phyloP scores from a whole-genome alignment of 2,797 vertebrate species.

The Eupleurogrammus muticus region DNA sequence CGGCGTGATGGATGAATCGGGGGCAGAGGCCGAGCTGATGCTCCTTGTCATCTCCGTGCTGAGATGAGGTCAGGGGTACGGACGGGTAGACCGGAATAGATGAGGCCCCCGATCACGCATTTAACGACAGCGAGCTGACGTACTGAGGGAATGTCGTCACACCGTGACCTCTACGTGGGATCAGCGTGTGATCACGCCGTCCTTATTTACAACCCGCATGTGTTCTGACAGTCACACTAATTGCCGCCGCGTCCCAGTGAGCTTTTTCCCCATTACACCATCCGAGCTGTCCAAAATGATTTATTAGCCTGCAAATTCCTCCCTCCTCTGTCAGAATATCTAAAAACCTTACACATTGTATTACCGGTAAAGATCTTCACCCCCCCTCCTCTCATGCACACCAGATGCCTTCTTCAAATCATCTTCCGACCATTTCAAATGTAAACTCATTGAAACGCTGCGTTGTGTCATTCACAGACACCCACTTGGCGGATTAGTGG shows the following conservation, averaged over 20 bases:
- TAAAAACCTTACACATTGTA: slow-evolving; percentile 26
- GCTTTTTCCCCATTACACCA: slow-evolving; percentile 40
- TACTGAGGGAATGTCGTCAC: slow-evolving; percentile 32
- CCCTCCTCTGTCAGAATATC: slow-evolving; percentile 42
- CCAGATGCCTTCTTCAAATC: slow-evolving; percentile 34
- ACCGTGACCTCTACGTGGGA: slow-evolving; percentile 15
- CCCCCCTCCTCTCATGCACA: not conserved
- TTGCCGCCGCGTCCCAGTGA: slow-evolving; percentile 40
- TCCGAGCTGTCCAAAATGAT: slow-evolving; percentile 62
- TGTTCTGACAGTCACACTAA: slow-evolving; percentile 58
- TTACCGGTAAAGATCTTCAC: slow-evolving; percentile 32
- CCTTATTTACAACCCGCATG: slow-evolving; percentile 48
- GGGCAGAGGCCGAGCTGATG: slow-evolving; percentile 8
- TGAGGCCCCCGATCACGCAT: slow-evolving; percentile 21
- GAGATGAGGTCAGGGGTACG: slow-evolving; percentile 46
- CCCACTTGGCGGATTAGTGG: slow-evolving; percentile 81
- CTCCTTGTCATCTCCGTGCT: slow-evolving; percentile 12
- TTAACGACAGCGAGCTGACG: slow-evolving; percentile 35
- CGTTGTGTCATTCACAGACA: slow-evolving; percentile 71
- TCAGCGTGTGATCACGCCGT: not conserved
- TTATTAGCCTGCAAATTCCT: slow-evolving; percentile 53
- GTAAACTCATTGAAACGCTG: slow-evolving; percentile 53
- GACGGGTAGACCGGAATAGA: slow-evolving; percentile 13
- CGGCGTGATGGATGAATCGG: slow-evolving; percentile 29
- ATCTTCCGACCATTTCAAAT: slow-evolving; percentile 48